phyloP scores from a whole-genome alignment of 2,888 invertebrate genomes.

The Platycheirus rosarum region DNA sequence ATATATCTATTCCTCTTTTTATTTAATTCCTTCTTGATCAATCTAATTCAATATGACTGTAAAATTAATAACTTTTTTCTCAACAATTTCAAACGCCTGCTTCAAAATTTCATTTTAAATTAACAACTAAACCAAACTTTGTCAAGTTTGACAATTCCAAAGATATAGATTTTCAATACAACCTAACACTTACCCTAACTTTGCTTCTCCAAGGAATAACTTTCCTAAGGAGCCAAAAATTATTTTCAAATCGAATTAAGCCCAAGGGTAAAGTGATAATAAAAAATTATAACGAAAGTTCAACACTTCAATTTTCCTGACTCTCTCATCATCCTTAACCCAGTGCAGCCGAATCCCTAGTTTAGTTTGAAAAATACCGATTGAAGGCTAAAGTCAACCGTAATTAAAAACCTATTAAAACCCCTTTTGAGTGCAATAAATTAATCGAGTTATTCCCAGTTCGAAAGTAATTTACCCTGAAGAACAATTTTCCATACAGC shows the following conservation, averaged over 20 bases:
- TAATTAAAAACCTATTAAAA: conserved; percentile 73
- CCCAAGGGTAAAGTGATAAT: conserved; percentile 36
- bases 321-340: conserved; percentile 7
- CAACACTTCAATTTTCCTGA: conserved; percentile 42
- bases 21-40: no score
- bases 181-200: conserved; percentile 1
- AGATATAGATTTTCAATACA: conserved; percentile 44
- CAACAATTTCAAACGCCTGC: no score
- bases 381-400: conserved; percentile 70
- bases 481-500: conserved; percentile 33
- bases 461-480: conserved; percentile 56
- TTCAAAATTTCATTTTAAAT: no score
- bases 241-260: conserved; percentile 62
- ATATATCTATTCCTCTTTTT: no score
- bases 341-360: conserved; percentile 26
- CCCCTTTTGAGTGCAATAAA: conserved; percentile 65
- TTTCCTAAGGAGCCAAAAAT: conserved; percentile 44
- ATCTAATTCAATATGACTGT: no score
- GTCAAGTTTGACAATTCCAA: conserved; percentile 38
- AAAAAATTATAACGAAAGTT: conserved; percentile 55
- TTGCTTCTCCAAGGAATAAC: conserved; percentile 37
- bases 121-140: no score
- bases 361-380: conserved; percentile 37
- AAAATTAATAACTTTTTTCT: no score
- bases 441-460: conserved; percentile 67